phyloP scores from a whole-genome alignment of 2,113 vertebrate genomes.

The Pan paniscus region DNA sequence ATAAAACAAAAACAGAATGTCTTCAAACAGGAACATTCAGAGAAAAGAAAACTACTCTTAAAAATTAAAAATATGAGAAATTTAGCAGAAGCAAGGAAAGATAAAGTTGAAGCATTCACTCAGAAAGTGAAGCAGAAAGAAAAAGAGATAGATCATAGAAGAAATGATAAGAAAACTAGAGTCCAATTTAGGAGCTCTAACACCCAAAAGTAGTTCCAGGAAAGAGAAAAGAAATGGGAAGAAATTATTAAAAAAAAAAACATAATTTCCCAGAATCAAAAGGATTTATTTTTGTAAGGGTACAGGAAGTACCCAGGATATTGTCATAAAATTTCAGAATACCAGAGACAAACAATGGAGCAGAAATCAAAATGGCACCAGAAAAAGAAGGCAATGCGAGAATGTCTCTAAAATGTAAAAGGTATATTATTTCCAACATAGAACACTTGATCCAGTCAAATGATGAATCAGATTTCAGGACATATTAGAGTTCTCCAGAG shows the following conservation, averaged over 20 bases:
- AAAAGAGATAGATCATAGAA: background rate
- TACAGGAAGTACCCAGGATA: background rate
- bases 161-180: background rate
- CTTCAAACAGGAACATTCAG: background rate
- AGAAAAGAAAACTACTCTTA: background rate
- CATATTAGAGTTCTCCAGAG: background rate
- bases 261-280: background rate
- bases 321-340: constrained; percentile 7
- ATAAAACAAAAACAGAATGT: background rate
- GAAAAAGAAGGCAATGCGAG: background rate
- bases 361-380: constrained; percentile 20
- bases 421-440: background rate
- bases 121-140: background rate
- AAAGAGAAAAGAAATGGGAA: background rate
- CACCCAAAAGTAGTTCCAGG: background rate
- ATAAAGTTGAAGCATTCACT: background rate
- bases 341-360: background rate
- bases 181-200: background rate
- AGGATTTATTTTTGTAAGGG: background rate
- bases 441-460: background rate
- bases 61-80: background rate
- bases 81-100: background rate
- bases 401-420: background rate
- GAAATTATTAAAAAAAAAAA: background rate
- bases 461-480: background rate